These are phyloP conservation scores for Cossypha heuglini DNA, from an alignment of 2,797 vertebrate genomes.

Conservation along the genomic window DNA sequence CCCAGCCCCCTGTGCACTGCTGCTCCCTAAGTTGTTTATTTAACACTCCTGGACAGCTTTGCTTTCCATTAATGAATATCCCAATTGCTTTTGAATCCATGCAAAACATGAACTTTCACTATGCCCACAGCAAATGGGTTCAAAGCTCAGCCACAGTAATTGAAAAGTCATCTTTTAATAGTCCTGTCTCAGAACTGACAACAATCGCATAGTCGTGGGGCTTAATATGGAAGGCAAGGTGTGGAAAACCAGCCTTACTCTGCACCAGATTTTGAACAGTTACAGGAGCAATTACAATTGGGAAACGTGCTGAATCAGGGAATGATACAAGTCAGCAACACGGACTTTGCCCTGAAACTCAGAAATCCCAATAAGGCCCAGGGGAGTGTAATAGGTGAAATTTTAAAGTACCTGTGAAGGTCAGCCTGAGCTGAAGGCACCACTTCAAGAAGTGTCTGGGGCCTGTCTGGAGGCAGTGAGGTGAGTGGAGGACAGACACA, in stretches of 20 bases:
- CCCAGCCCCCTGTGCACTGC: not conserved
- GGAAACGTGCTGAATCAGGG: accelerated
- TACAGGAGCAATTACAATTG: not conserved
- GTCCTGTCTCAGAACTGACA: not conserved
- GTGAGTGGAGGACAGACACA: accelerated
- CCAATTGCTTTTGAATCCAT: not conserved
- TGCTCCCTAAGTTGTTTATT: not conserved
- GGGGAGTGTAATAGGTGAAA: not conserved
- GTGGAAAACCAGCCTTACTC: not conserved
- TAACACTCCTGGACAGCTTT: not conserved
- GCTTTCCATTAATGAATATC: not conserved
- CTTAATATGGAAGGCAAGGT: not conserved
- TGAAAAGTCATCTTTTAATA: not conserved
- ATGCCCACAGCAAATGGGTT: not conserved
- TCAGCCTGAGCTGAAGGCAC: not conserved
- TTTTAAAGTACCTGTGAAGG: not conserved
- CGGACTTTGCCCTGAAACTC: not conserved
- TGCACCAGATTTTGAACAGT: not conserved
- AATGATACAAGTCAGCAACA: not conserved
- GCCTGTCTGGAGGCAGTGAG: not conserved
- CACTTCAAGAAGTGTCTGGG: not conserved
- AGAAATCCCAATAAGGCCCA: not conserved
- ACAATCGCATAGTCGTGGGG: not conserved
- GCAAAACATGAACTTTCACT: not conserved
- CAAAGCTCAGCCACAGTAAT: not conserved